Evolutionary conservation across 2,113 vertebrate genomes (phyloP).

Genomic region (Tenrec ecaudatus): DNA sequence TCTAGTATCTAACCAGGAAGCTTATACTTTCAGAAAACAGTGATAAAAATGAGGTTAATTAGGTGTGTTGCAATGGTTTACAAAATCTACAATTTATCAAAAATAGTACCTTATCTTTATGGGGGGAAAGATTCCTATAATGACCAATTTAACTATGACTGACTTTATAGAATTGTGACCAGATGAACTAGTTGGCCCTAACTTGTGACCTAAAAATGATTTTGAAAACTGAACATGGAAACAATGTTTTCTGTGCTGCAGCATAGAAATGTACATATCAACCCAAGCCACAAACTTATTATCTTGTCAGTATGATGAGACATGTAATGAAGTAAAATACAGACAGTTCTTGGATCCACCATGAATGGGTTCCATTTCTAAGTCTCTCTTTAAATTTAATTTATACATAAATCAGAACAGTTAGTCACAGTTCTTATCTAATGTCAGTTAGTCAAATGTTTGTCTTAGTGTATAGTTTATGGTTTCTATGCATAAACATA

Average conservation of each 20-base stretch:
- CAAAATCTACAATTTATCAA: conserved; percentile 39
- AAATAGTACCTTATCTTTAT: background rate
- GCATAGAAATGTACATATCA: background rate
- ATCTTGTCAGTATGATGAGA: conserved; percentile 20
- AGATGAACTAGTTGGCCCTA: background rate
- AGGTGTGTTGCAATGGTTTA: background rate
- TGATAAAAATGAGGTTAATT: conserved; percentile 64
- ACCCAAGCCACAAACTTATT: conserved; percentile 5
- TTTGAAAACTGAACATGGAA: conserved; percentile 42
- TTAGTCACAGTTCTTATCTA: background rate
- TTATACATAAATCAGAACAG: background rate
- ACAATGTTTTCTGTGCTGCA: background rate
- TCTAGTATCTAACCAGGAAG: conserved; percentile 54
- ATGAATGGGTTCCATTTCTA: no score
- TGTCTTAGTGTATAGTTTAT: background rate
- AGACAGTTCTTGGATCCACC: background rate
- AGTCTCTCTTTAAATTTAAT: no score
- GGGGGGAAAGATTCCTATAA: conserved; percentile 11
- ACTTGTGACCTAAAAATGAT: conserved; percentile 6
- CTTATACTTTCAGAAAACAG: conserved; percentile 59
- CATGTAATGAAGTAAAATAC: background rate
- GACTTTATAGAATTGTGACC: background rate
- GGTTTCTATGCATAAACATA: background rate
- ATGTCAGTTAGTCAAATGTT: background rate
- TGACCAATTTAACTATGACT: conserved; percentile 31